Conservation (phyloP, 2,888 invertebrate species). For the Dryobotodes eremita region DNA sequence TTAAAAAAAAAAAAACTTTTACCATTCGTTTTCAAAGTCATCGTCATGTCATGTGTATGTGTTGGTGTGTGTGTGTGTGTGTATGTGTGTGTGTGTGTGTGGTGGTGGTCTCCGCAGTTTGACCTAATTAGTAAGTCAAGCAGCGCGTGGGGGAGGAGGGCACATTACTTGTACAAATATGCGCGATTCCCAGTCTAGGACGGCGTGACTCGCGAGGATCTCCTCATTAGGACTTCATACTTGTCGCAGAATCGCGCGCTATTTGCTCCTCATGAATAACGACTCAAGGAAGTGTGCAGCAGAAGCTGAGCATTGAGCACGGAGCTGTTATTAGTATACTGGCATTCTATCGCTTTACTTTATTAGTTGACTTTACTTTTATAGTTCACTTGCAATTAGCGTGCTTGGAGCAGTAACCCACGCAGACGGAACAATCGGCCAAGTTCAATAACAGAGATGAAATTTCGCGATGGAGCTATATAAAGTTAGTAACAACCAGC, state of each 20-base stretch:
- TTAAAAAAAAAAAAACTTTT: neutral
- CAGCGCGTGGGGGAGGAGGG: neutral
- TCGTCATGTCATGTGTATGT: too few species aligned
- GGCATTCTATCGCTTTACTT: neutral
- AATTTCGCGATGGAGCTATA: neutral
- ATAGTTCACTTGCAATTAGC: slow-evolving; percentile 2
- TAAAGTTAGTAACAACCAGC: neutral
- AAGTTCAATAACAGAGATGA: neutral
- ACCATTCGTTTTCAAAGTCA: neutral
- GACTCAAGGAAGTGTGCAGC: slow-evolving; percentile 15
- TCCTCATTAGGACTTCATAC: slow-evolving; percentile 52
- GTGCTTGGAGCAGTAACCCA: neutral
- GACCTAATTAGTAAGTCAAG: slow-evolving; percentile 2
- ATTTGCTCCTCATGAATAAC: slow-evolving; percentile 40
- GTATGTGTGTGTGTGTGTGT: too few species aligned
- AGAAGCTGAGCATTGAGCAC: neutral
- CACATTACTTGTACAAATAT: slow-evolving; percentile 48
- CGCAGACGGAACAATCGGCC: neutral
- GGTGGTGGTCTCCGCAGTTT: slow-evolving; percentile 13
- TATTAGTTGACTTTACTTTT: neutral
- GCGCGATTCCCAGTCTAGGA: slow-evolving; percentile 42
- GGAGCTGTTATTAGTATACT: neutral
- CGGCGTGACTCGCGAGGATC: neutral
- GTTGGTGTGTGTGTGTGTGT: too few species aligned
- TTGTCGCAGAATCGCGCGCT: slow-evolving; percentile 22